These are phyloP conservation scores for Hydractinia echinata DNA, from an alignment of 30 jellyfish, hydroid and myxozoan genomes.

Conservation along the genomic window DNA sequence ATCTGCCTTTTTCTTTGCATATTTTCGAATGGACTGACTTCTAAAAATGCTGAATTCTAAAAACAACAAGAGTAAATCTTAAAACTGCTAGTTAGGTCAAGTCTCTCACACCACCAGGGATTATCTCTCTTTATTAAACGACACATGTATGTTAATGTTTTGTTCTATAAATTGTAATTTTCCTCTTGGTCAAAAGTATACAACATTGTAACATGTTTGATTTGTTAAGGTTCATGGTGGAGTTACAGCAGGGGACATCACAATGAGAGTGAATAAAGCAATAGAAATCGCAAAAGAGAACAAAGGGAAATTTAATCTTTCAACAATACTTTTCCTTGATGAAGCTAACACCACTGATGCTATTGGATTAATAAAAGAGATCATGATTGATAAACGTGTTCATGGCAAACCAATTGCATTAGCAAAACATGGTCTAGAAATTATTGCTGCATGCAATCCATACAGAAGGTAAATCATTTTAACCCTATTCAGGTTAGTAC, in stretches of 20 bases:
- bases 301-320: constrained; percentile 5
- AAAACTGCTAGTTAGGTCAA: too few relatives aligned
- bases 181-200: neutral
- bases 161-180: neutral
- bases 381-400: constrained; percentile 50
- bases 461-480: constrained; percentile 38
- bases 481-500: neutral
- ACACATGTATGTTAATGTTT: neutral
- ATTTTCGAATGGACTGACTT: too few relatives aligned
- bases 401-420: constrained; percentile 48
- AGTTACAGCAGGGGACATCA: constrained; percentile 41
- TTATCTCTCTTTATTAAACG: neutral
- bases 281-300: constrained; percentile 42
- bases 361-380: constrained; percentile 45
- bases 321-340: constrained; percentile 22
- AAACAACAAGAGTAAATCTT: too few relatives aligned
- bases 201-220: neutral
- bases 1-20: too few relatives aligned
- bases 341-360: constrained; percentile 66
- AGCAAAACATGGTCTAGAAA: constrained; percentile 39
- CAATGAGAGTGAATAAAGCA: constrained; percentile 39
- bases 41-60: too few relatives aligned
- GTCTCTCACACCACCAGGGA: too few relatives aligned
- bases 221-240: constrained; percentile 62
- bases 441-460: constrained; percentile 62